Percentiles rank a stretch among this genome's conserved stretches.
Evolutionary conservation across 2,797 vertebrate species (phyloP).

Genomic region (Thamnophis elegans): DNA sequence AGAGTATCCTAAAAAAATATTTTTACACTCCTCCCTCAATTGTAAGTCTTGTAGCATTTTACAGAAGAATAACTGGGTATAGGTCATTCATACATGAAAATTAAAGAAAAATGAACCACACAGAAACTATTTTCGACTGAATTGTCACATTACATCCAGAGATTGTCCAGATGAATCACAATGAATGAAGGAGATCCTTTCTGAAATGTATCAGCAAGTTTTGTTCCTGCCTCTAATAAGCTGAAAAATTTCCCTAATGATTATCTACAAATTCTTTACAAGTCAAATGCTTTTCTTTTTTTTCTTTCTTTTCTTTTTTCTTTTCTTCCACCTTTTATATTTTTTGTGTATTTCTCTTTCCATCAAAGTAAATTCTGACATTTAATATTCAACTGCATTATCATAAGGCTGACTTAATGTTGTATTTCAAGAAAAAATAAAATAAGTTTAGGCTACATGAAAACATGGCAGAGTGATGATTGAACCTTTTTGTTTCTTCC

Average conservation of each 20-base stretch:
- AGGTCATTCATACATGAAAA: not conserved
- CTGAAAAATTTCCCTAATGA: not conserved
- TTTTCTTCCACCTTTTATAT: not conserved
- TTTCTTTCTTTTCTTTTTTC: not conserved
- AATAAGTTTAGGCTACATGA: not conserved
- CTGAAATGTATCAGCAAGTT: not conserved
- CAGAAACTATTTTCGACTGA: not conserved
- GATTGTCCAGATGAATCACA: not conserved
- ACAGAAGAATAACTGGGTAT: not conserved
- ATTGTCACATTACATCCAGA: not conserved
- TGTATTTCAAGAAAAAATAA: not conserved
- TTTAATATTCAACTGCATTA: not conserved
- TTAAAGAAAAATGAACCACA: constrained; percentile 8
- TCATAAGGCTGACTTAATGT: not conserved
- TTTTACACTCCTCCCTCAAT: constrained; percentile 17
- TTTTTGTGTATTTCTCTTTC: not conserved
- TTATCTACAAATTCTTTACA: not conserved
- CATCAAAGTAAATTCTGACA: not conserved
- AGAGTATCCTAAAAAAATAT: constrained; percentile 63
- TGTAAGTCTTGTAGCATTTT: constrained; percentile 63
- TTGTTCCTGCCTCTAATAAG: not conserved
- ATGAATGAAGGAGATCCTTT: not conserved
- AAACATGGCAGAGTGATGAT: not conserved
- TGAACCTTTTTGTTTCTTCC: not conserved
- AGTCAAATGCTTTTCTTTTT: not conserved